These are phyloP conservation scores for Neolamprologus sp. DNA, from an alignment of 2,113 vertebrate species.

Conservation along the genomic window DNA sequence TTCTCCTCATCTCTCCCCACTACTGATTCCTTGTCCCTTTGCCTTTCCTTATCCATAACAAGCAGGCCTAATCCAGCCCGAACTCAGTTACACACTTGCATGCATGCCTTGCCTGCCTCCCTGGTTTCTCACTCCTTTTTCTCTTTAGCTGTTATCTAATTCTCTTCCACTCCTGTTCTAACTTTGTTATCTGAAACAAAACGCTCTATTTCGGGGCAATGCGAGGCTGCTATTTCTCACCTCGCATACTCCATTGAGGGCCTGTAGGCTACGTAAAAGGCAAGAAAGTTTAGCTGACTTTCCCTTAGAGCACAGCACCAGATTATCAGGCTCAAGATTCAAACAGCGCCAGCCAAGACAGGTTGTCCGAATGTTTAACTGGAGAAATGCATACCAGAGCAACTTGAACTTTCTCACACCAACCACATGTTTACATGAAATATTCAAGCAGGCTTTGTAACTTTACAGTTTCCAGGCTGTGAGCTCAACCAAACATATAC, in stretches of 20 bases:
- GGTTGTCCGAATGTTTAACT: not conserved
- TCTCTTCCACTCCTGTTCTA: conserved; percentile 19
- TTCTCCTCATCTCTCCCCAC: conserved; percentile 30
- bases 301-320: not conserved
- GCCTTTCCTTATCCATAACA: conserved; percentile 36
- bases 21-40: conserved; percentile 14
- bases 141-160: conserved; percentile 36
- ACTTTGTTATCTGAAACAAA: conserved; percentile 46
- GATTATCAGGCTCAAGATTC: conserved; percentile 35
- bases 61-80: conserved; percentile 29
- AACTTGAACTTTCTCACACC: conserved; percentile 23
- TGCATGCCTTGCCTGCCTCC: conserved; percentile 51
- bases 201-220: conserved; percentile 19
- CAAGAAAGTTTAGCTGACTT: conserved; percentile 34
- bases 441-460: conserved; percentile 9
- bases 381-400: conserved; percentile 7
- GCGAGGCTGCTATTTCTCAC: conserved; percentile 23
- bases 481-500: not conserved
- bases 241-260: not conserved
- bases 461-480: not conserved
- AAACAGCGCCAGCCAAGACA: conserved; percentile 3
- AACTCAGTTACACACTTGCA: conserved; percentile 37
- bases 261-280: not conserved
- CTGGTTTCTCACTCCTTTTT: conserved; percentile 6
- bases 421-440: conserved; percentile 5